Evolutionary conservation across 2,888 invertebrate species (phyloP), one percentile per base, ranked within the genome.

Genomic region (Dolomedes plantarius): DNA sequence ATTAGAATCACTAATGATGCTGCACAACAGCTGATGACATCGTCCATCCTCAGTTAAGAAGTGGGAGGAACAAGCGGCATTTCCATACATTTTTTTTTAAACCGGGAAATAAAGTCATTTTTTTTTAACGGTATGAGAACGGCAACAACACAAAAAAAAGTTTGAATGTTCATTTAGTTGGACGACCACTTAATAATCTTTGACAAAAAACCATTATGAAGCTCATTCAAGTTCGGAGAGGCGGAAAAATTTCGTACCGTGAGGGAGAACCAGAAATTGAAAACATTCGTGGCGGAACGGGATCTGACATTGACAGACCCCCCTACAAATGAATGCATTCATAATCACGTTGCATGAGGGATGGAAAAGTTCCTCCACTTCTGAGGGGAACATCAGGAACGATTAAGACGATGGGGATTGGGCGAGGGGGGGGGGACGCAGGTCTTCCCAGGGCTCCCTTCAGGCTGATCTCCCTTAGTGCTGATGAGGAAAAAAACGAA

Each of bases 231-330:
- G 56, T 11, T 16, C 11, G 5, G 56, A 23, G 23, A 56, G 23
- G 19, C 56, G 56, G 19, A 56, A 56, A 56, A 56, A 56, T 23
- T 23, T 56, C 23, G 56, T 23, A 23, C 13, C 23, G 23, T 23
- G 46, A 13, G 56, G 16, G 56, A 19, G 23, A 11, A 56, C 3
- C 46, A 46, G 23, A 56, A 23, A 6, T 23, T 23, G 56, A 56
- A 56, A 56, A 23, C 23, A 5, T 56, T 56, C 56, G 23, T 23
- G 56, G 56, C 56, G 23, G 56, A 56, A 56, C 5, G 23, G 56
- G 23, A 56, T 56, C 23, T 56, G 56, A 56, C 56, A 23, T 56
- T 23, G 56, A 56, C 56, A 56, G 56, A 56, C 56, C 56, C 56
- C 16, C n/a, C 56, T 23, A 56, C 56, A 56, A 56, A 56, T 56